Evolutionary conservation across 2,113 vertebrate species (phyloP), one percentile per base, ranked within the genome.

Genomic region (Eretmodus cyanostictus): DNA sequence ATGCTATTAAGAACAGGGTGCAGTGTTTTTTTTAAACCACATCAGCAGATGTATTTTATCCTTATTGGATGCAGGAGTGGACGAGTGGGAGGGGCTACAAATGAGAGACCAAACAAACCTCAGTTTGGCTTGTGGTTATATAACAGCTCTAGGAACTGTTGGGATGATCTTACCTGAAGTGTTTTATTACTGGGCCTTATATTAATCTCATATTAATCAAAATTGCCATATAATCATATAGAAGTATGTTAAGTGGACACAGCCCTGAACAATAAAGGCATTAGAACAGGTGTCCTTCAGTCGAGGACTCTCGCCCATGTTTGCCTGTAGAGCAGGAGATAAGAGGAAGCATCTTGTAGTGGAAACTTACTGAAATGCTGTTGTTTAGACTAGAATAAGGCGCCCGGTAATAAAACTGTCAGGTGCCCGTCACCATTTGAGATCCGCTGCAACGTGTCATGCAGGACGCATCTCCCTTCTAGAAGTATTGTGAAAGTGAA

Each of bases 401-500:
- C 0, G 8, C 57, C 57, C 0, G 5, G 57, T 31, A 31, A 61
- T 61, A 61, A 61, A 61, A 10, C 57, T 2, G 29, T 0, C 57
- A 61, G 57, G 57, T 61, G 29, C 8, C 8, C 5, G 27, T 61
- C 14, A 61, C 57, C 57, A 61, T 17, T 59, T 61, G 57, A 61
- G 27, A 61, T 61, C 27, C 0, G 27, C 57, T 6, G 57, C 2
- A 31, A 61, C 27, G 8, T 0, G 27, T 61, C 57, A 31, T 9
- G 5, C 27, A 17, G 57, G 57, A 61, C 5, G 27, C 57, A 31
- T 31, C 27, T 31, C 0, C 57, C 57, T 61, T 2, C 27, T 17
- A 61, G 57, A 61, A 61, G 17, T 5, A n/a, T 3, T 9, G 49
- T 51, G 49, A 51, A 51, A 51, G 14, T 31, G 57, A 31, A 59